Conservation (phyloP, 2,888 invertebrate genomes). For the Diaphora mendica region DNA sequence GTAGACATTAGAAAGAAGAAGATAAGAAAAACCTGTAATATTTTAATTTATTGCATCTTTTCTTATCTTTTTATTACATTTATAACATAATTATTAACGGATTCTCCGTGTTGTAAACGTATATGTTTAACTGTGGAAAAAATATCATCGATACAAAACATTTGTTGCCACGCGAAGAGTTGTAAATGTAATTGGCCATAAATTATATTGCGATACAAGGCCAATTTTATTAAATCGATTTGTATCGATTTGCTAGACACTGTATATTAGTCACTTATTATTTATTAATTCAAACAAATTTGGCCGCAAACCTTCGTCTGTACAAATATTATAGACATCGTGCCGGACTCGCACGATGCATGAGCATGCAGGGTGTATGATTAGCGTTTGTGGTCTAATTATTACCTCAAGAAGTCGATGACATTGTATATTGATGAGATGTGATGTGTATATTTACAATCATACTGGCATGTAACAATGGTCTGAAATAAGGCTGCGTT, state of each 20-base stretch:
- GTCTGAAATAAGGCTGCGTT: no score
- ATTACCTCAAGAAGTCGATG: background rate
- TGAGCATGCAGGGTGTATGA: background rate
- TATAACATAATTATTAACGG: background rate
- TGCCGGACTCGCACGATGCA: background rate
- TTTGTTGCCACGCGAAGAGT: background rate
- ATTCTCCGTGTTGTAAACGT: background rate
- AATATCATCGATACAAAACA: background rate
- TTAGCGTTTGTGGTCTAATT: background rate
- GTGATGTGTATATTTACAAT: background rate
- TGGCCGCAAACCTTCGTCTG: background rate
- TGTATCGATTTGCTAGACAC: background rate
- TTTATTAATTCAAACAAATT: background rate
- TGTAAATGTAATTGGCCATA: background rate
- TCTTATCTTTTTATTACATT: background rate
- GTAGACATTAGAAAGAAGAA: background rate
- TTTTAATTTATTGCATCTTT: background rate
- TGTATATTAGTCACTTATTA: background rate
- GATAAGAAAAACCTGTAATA: background rate
- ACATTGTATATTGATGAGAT: background rate
- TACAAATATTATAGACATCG: background rate
- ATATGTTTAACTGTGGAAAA: background rate
- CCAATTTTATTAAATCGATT: background rate
- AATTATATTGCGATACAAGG: constrained; percentile 2
- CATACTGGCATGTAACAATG: background rate